Evolutionary conservation across 2,113 vertebrate genomes (phyloP), one percentile per base, ranked within the genome.

Genomic region (Hemicordylus capensis): DNA sequence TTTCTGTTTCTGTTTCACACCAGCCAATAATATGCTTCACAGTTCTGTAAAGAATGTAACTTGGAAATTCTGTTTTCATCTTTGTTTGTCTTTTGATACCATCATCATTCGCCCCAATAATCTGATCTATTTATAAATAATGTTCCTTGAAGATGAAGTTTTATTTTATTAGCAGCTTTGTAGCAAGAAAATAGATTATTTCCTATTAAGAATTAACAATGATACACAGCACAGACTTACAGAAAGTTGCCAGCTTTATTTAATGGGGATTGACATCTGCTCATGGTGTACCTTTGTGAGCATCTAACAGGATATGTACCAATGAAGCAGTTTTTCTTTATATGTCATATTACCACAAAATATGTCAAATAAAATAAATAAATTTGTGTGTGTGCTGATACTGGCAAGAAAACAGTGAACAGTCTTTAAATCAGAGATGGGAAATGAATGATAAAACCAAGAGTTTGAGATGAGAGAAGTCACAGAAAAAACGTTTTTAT

Each of bases 91-190:
- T 75, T n/a, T 54, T 72, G 19, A 46, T n/a, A n/a, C n/a, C n/a
- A n/a, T 2, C 2, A 5, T 17, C 22, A 4, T n/a, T 6, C 15
- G 24, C 75, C 17, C 11, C 17, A 11, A 48, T 22, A 42, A n/a
- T 1, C 15, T n/a, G 70, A 86, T 61, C 51, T 4, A 26, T 1
- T 0, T 72, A 26, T 56, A 83, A 91, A 66, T 85, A 78, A 91
- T 82, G 79, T 89, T 91, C 72, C 7, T 22, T 89, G 80, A 85
- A 69, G 26, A 4, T 82, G 19, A 88, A 6, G 76, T 85, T 76
- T 83, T 6, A 46, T 81, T 89, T 1, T 84, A 3, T 85, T 86
- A 0, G 74, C 4, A 44, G 20, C 61, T 1, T 89, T 81, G 48
- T 69, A 34, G 54, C 39, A 58, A 44, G 39, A 70, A 24, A 46